Evolutionary conservation across 2,888 invertebrate species (phyloP).

Genomic region (Hemaris fuciformis): DNA sequence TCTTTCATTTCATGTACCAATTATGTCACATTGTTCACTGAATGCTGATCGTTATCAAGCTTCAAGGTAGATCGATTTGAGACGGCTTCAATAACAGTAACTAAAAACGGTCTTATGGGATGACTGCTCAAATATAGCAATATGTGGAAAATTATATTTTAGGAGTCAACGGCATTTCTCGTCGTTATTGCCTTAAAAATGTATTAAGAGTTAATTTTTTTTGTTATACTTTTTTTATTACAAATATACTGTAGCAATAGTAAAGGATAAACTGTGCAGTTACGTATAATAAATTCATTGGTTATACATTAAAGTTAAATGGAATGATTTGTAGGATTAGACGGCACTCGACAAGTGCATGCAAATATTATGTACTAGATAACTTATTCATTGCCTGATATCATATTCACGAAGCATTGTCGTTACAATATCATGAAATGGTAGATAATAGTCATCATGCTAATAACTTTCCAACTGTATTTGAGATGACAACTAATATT

Average conservation of each 20-base stretch:
- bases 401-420: slow-evolving; percentile 46
- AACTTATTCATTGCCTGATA: slow-evolving; percentile 58
- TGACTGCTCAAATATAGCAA: not conserved
- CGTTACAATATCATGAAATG: slow-evolving; percentile 45
- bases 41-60: slow-evolving; percentile 54
- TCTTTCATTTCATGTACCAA: slow-evolving; percentile 60
- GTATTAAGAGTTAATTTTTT: not conserved
- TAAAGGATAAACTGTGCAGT: no score
- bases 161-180: not conserved
- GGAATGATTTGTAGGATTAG: not conserved
- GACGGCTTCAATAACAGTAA: slow-evolving; percentile 50
- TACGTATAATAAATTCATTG: no score
- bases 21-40: slow-evolving; percentile 49
- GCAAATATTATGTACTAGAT: slow-evolving; percentile 3
- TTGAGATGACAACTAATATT: slow-evolving; percentile 70
- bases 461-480: slow-evolving; percentile 73
- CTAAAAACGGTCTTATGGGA: slow-evolving; percentile 2
- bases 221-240: no score
- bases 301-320: not conserved
- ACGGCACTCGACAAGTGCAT: slow-evolving; percentile 16
- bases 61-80: slow-evolving; percentile 47
- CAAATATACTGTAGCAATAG: no score
- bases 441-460: slow-evolving; percentile 66
- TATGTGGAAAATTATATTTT: not conserved
- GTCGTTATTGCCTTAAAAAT: not conserved